Evolutionary conservation across 2,888 invertebrate genomes (phyloP), one percentile per base, ranked within the genome.

Genomic region (Isoperla grammatica): DNA sequence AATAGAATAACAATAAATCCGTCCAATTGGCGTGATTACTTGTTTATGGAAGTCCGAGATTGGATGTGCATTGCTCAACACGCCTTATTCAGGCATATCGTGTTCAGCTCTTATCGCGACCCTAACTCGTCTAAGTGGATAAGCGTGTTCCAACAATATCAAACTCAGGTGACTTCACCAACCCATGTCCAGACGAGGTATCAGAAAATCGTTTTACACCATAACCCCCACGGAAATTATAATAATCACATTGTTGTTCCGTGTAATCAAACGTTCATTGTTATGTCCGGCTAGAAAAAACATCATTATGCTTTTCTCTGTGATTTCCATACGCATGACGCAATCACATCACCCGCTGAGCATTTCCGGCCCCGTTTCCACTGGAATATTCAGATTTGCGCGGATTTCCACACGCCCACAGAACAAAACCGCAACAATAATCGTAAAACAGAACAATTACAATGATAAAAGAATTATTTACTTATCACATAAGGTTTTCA

Each of bases 251-350:
- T 15, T 53, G 53, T 39, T 37, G 9, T 22, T 37, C 37, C 37
- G 53, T 39, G 53, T 22, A 53, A 37, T n/a, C 39, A 39, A n/a
- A 29, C 29, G 29, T 4, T 8, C 29, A 29, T 15, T 29, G 50
- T n/a, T 29, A 15, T 4, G 13, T 53, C 50, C 50, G 50, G 35
- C 3, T n/a, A 3, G 50, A 2, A 4, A 40, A 37, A 54, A 59
- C 59, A 59, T 5, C 45, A 43, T 59, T 59, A 59, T 59, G 59
- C 59, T 59, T 45, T 57, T 57, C 48, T 17, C 54, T 13, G 8
- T 29, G 23, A 12, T 50, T 50, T 22, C 11, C 22, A 50, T 13
- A 17, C 48, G 12, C 12, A 20, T 19, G 19, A 20, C 48, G 48
- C 23, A 15, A 23, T 9, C 6, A 15, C 29, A 50, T 50, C n/a